Evolutionary conservation across 2,797 vertebrate genomes (phyloP).

Genomic region (Sebastolobus altivelis): DNA sequence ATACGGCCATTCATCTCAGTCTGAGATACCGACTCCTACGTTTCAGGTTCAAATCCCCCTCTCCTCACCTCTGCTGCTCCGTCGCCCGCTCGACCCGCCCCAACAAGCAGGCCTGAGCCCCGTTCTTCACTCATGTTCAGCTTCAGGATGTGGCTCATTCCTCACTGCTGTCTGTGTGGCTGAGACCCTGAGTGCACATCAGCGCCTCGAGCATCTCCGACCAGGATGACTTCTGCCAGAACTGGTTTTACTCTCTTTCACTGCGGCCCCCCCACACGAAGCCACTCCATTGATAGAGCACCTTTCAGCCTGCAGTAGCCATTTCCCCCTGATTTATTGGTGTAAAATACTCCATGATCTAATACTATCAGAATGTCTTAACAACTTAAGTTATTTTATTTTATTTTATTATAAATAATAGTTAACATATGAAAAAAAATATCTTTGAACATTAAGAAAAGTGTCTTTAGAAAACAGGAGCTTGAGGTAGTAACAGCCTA

Average conservation of each 20-base stretch:
- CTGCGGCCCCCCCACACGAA: background rate
- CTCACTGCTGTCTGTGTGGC: slow-evolving; percentile 59
- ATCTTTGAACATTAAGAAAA: background rate
- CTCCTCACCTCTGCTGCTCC: slow-evolving; percentile 22
- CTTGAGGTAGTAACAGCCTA: slow-evolving; percentile 42
- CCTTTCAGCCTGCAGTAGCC: background rate
- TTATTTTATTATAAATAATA: slow-evolving; percentile 31
- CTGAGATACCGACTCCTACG: slow-evolving; percentile 22
- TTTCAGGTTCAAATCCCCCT: slow-evolving; percentile 36
- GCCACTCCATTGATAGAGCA: slow-evolving; percentile 2
- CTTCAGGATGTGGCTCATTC: slow-evolving; percentile 73
- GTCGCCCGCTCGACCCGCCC: background rate
- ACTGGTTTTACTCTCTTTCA: slow-evolving; percentile 23
- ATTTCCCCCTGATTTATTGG: background rate
- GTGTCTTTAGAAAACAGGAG: slow-evolving; percentile 1
- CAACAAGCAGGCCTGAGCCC: slow-evolving; percentile 1
- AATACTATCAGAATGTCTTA: background rate
- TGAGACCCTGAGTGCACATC: slow-evolving; percentile 39
- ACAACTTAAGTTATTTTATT: background rate
- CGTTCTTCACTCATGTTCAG: slow-evolving; percentile 47
- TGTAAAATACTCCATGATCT: background rate
- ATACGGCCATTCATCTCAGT: slow-evolving; percentile 37
- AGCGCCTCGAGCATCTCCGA: slow-evolving; percentile 17
- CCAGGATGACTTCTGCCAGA: slow-evolving; percentile 16
- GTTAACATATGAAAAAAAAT: background rate